Conservation (phyloP, 1,140 invertebrate genomes). For the Drosophila saltans region DNA sequence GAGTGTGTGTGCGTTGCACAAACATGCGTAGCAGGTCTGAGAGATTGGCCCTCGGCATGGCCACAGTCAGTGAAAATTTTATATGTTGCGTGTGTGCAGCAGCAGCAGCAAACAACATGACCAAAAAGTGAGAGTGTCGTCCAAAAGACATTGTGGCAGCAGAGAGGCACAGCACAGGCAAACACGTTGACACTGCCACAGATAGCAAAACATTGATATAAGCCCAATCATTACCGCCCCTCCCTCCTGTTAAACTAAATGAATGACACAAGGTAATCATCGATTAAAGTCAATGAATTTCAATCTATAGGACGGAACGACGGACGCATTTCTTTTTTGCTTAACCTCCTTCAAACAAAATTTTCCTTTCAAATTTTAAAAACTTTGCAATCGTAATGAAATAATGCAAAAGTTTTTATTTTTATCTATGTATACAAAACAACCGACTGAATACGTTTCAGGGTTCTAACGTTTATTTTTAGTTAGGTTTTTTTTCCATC, state of each 20-base stretch:
- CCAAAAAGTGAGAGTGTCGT: conserved; percentile 28
- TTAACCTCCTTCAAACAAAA: no score
- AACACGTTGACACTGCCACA: conserved; percentile 47
- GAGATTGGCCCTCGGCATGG: conserved; percentile 7
- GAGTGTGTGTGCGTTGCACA: conserved; percentile 23
- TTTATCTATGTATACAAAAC: no score
- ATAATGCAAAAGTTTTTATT: no score
- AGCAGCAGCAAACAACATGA: conserved; percentile 47
- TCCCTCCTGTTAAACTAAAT: no score
- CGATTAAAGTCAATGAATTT: not conserved
- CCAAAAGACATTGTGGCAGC: conserved; percentile 52
- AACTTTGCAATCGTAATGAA: no score
- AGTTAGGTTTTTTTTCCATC: no score
- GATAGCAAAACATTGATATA: not conserved
- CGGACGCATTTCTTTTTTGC: no score
- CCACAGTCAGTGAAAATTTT: conserved; percentile 56
- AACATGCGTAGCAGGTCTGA: conserved; percentile 27
- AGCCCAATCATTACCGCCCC: not conserved
- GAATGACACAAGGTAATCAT: not conserved
- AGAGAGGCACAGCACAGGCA: not conserved
- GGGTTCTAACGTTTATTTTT: no score
- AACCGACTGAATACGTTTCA: no score
- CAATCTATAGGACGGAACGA: not conserved
- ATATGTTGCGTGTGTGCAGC: conserved; percentile 11
- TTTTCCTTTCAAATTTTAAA: no score